These are phyloP conservation scores for Platerodrilus igneus DNA, from an alignment of 2,888 invertebrate genomes.

Conservation along the genomic window DNA sequence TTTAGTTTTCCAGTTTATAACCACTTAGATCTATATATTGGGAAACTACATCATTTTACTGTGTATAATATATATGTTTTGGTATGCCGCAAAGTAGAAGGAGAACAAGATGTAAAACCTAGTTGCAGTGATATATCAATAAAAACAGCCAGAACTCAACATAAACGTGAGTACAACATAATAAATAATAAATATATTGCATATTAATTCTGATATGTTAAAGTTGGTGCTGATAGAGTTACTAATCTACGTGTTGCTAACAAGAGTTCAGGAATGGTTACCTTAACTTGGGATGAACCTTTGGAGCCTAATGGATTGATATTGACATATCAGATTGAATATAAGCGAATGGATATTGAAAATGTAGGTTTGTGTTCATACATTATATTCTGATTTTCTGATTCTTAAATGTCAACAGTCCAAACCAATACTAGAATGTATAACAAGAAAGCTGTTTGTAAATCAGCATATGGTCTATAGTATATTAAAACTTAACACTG, in stretches of 20 bases:
- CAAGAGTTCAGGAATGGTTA: conserved; percentile 55
- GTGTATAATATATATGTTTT: conserved; percentile 69
- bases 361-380: conserved; percentile 50
- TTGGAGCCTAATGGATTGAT: conserved; percentile 81
- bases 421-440: conserved; percentile 17
- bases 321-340: conserved; percentile 77
- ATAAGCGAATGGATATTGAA: conserved; percentile 62
- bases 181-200: conserved; percentile 11
- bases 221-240: conserved; percentile 67
- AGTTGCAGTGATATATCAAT: conserved; percentile 25
- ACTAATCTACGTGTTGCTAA: conserved; percentile 52
- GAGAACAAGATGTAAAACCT: conserved; percentile 36
- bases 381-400: too few relatives aligned
- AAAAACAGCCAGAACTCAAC: conserved; percentile 23
- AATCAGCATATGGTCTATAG: conserved; percentile 50
- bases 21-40: conserved; percentile 53
- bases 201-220: conserved; percentile 15
- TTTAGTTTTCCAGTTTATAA: conserved; percentile 37
- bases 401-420: conserved; percentile 14
- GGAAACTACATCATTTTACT: conserved; percentile 69
- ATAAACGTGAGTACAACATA: conserved; percentile 39
- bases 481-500: conserved; percentile 60
- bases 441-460: conserved; percentile 50
- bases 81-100: conserved; percentile 68
- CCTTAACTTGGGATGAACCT: conserved; percentile 78